These are phyloP conservation scores for Caiman crocodilus DNA, from an alignment of 2,797 vertebrate genomes.

Conservation along the genomic window DNA sequence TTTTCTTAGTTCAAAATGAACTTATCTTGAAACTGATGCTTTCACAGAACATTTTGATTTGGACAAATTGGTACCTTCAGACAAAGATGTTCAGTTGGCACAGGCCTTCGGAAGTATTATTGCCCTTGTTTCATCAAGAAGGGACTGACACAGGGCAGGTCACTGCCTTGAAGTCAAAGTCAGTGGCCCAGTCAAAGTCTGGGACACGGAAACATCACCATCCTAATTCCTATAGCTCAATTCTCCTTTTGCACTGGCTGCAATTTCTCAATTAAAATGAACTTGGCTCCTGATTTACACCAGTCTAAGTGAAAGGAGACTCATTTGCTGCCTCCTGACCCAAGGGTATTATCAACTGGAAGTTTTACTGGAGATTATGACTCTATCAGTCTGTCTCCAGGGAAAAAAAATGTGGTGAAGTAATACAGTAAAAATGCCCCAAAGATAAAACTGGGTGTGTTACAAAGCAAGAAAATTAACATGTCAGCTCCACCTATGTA, in stretches of 20 bases:
- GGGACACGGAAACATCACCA: background rate
- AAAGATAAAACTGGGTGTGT: background rate
- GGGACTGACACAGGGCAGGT: accelerated
- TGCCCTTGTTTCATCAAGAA: background rate
- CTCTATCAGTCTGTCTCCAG: background rate
- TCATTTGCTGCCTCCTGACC: background rate
- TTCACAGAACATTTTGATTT: slow-evolving; percentile 57
- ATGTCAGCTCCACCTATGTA: background rate
- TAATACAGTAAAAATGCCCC: background rate
- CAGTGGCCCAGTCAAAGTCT: background rate
- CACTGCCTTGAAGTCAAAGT: background rate
- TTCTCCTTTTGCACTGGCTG: background rate
- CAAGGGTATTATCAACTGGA: background rate
- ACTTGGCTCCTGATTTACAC: background rate
- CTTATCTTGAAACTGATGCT: slow-evolving; percentile 43
- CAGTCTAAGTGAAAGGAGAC: background rate
- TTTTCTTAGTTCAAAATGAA: slow-evolving; percentile 22
- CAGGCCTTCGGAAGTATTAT: slow-evolving; percentile 18
- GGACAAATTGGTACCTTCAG: background rate
- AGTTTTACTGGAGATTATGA: background rate
- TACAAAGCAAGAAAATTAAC: background rate
- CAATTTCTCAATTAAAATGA: background rate
- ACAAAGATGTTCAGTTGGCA: background rate
- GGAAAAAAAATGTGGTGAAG: background rate
- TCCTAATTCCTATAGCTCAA: too few species aligned